A percentile compares a stretch with the other conserved stretches of the same genome.
Conservation (phyloP, 2,888 invertebrate genomes). For the Antitype chi region DNA sequence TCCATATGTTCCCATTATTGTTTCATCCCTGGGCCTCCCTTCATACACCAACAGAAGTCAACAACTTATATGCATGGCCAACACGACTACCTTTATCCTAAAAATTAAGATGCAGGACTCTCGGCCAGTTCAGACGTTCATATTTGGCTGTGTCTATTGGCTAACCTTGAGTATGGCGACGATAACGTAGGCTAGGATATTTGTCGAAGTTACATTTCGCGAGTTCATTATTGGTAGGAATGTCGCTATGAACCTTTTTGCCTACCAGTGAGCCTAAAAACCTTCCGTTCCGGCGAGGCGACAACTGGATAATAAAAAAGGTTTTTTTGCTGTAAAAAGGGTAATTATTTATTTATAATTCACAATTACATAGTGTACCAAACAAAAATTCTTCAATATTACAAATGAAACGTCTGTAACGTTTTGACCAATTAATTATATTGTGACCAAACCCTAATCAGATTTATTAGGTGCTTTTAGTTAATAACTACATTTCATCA, state of each 20-base stretch:
- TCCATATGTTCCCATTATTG: too few species aligned
- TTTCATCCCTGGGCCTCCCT: too few species aligned
- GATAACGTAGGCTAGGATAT: neutral
- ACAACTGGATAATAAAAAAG: constrained; percentile 28
- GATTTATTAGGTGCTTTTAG: constrained; percentile 73
- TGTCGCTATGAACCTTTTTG: too few species aligned
- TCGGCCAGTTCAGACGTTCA: neutral
- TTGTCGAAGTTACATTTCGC: neutral
- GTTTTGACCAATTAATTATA: constrained; percentile 71
- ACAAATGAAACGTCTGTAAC: constrained; percentile 77
- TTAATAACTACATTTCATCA: constrained; percentile 74
- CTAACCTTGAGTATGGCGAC: neutral
- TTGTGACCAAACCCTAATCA: constrained; percentile 80
- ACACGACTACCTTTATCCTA: neutral
- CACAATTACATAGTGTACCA: constrained; percentile 86
- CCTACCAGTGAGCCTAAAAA: neutral
- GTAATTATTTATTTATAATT: constrained; percentile 89
- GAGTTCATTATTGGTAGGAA: neutral
- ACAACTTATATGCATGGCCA: neutral
- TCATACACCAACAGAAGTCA: too few species aligned
- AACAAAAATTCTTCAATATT: constrained; percentile 83
- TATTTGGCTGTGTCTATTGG: neutral
- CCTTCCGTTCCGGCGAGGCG: neutral
- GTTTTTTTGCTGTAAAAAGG: constrained; percentile 85
- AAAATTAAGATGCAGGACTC: too few species aligned